Evolutionary conservation across 2,113 vertebrate species (phyloP), one percentile per base, ranked within the genome.

Genomic region (Triplophysa tibetana): DNA sequence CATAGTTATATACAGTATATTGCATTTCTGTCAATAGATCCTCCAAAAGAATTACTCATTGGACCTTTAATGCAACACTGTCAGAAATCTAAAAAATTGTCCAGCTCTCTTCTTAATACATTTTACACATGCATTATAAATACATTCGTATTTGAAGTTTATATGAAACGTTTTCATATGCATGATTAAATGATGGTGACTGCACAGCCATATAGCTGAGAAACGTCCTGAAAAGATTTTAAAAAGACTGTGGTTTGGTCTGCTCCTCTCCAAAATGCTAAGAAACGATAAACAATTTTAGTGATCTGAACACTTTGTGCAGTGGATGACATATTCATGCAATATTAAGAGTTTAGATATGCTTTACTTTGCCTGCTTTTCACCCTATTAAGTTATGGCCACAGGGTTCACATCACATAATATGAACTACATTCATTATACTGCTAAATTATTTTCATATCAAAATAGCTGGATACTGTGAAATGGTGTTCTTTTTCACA

Each of bases 401-500:
- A 17, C 54, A 60, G 33, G 33, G 54, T 43, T 70, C 48, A 33
- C 48, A n/a, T 26, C 58, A 5, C 21, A 62, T 63, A 10, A 19
- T 13, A 48, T 26, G 10, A 26, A 26, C 56, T 61, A n/a, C 41
- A 63, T 50, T 45, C 16, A 75, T 63, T 63, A 14, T 50, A 23
- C 54, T 54, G 16, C 9, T 41, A n/a, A 60, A 60, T 60, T 9
- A 9, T 45, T 50, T 41, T 60, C 2, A 61, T 45, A 45, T 45
- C 41, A 19, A 54, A 29, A 26, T 1, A 38, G 23, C 68, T 33
- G 48, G 24, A 54, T 12, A 33, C 52, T 38, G 52, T 8, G 10
- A 74, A 74, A 62, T 74, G 23, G 38, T 61, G 14, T 24, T 61
- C n/a, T 52, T 52, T 54, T 52, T 62, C 38, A 62, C 38, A 9